Base-by-base conservation (phyloP, 2,888 invertebrate species). In the Melanostoma scalare region DNA sequence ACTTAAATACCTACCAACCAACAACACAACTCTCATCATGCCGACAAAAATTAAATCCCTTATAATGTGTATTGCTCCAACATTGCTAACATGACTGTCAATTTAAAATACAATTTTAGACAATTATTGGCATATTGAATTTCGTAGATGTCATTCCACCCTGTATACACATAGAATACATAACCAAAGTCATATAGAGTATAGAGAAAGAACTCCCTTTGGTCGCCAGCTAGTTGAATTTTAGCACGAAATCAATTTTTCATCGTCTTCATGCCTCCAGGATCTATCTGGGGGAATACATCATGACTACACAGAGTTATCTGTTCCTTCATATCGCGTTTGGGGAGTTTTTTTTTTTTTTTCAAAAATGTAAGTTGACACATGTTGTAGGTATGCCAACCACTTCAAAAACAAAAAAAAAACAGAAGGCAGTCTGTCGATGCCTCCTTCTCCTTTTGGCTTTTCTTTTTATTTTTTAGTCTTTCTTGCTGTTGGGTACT, bases 111-210 rank as follows among this genome's bases (percentile, higher is more conserved):
- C 82, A 84, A 84, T 84, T 84, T 79, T 79, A 71, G 60, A 84
- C 79, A 79, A 79, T 84, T 84, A 79, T 84, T 84, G 84, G 84
- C 84, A 79, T 79, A 84, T 79, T 84, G 84, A 79, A 84, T 84
- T 79, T 84, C 74, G 60, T 55, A 75, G 53, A 75, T 84, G 79
- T 84, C 84, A 75, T 67, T 79, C 71, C n/a, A 6, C 68, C 46
- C 46, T 69, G 53, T 55, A 78, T 68, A 80, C 61, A 61, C 48
- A 68, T 38, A 68, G 48, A 40, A n/a, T 31, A 4, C 8, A 5
- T 52, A 35, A 46, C n/a, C 44, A 6, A 46, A 3, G 10, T 46
- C n/a, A n/a, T 10, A 42, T 46, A 60, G 72, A 48, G 20, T 20
- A 20, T 20, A 20, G 20, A 20, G 20, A 20, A 20, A 50, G 53